phyloP scores from a whole-genome alignment of 2,888 invertebrate genomes.

The Mellilla xanthometata region DNA sequence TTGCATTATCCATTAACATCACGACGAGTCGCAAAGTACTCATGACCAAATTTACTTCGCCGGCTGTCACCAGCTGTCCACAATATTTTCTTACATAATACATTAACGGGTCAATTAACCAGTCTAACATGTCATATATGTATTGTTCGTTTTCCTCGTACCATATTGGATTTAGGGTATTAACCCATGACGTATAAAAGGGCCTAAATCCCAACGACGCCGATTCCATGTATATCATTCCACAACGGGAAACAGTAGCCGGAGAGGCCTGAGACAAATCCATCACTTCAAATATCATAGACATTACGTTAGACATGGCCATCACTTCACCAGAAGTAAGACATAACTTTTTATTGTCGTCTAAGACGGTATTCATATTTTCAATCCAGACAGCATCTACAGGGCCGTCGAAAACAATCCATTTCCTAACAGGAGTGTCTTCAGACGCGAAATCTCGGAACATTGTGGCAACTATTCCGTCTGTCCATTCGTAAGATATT shows the following conservation, averaged over 20 bases:
- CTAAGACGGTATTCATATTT: conserved; percentile 94
- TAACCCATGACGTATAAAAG: conserved; percentile 91
- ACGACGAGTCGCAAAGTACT: conserved; percentile 89
- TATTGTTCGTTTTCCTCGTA: conserved; percentile 82
- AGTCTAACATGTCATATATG: conserved; percentile 85
- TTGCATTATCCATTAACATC: conserved; percentile 89
- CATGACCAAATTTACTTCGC: conserved; percentile 87
- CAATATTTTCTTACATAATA: conserved; percentile 89
- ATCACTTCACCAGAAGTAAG: conserved; percentile 94
- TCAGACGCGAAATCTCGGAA: conserved; percentile 90
- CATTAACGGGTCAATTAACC: conserved; percentile 90
- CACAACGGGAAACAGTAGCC: conserved; percentile 94
- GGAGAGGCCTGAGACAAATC: conserved; percentile 93
- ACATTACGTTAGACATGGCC: conserved; percentile 90
- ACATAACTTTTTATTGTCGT: conserved; percentile 94
- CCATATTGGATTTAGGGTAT: conserved; percentile 85
- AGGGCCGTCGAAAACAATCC: conserved; percentile 96
- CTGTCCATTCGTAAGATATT: conserved; percentile 95
- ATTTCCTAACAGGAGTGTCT: conserved; percentile 89
- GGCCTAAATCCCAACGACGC: conserved; percentile 91
- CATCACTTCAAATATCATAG: conserved; percentile 94
- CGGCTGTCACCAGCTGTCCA: conserved; percentile 84
- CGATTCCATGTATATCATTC: conserved; percentile 96
- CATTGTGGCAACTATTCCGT: conserved; percentile 92
- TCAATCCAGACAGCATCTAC: conserved; percentile 96